Evolutionary conservation across 2,113 vertebrate species (phyloP).

Genomic region (Antechinus stuartii): DNA sequence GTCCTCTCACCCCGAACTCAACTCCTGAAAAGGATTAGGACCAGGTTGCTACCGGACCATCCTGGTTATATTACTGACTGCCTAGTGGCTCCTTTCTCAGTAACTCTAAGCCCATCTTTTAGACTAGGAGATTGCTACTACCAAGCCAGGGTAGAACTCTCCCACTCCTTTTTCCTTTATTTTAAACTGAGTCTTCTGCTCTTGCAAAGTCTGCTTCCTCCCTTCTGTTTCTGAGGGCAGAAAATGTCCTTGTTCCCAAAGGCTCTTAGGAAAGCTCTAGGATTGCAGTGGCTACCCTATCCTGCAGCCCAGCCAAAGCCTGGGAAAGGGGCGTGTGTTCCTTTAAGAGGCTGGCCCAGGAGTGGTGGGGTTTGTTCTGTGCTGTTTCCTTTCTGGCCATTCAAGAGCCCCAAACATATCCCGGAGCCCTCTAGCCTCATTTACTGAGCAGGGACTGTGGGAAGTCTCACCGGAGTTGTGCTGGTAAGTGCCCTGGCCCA

Average conservation of each 20-base stretch:
- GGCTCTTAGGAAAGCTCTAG: background rate
- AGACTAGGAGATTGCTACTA: background rate
- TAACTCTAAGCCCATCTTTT: background rate
- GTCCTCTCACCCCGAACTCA: background rate
- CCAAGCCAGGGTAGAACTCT: background rate
- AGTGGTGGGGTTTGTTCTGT: slow-evolving; percentile 39
- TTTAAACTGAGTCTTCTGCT: background rate
- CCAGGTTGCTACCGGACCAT: background rate
- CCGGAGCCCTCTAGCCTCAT: background rate
- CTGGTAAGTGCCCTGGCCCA: background rate
- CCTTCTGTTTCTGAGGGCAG: background rate
- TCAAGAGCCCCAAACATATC: slow-evolving; percentile 76
- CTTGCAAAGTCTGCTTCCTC: background rate
- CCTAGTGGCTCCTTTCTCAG: background rate
- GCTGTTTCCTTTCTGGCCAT: slow-evolving; percentile 79
- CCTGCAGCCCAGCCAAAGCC: slow-evolving; percentile 39
- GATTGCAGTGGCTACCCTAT: background rate
- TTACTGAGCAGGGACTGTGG: background rate
- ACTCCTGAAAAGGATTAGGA: background rate
- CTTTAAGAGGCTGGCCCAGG: slow-evolving; percentile 86
- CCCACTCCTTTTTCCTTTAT: background rate
- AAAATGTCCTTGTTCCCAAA: background rate
- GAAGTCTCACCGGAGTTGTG: background rate
- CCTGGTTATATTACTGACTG: background rate
- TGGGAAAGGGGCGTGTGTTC: slow-evolving; percentile 80